phyloP scores from a whole-genome alignment of 1,140 invertebrate genomes.

The Pemphigus obesinymphae region DNA sequence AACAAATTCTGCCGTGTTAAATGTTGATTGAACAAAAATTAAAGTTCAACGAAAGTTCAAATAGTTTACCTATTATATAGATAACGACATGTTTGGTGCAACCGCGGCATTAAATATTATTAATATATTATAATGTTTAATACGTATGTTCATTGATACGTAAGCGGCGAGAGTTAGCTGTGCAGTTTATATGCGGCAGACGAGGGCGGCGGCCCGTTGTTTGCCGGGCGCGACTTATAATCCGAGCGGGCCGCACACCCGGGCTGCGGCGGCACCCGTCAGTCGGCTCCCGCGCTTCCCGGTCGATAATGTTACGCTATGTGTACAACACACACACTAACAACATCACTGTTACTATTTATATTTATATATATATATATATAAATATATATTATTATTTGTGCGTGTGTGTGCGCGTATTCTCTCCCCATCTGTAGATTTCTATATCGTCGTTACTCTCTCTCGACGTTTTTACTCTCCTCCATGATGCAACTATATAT shows the following conservation, averaged over 20 bases:
- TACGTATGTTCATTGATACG: too few species aligned
- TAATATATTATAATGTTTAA: too few species aligned
- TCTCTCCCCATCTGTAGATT: neutral
- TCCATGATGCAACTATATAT: too few species aligned
- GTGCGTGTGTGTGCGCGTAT: neutral
- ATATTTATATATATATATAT: too few species aligned
- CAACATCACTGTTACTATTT: neutral
- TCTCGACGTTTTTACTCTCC: neutral
- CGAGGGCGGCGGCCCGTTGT: conserved; percentile 9
- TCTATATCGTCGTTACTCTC: too few species aligned
- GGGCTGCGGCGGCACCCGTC: conserved; percentile 29
- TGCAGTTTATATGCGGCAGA: neutral
- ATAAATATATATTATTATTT: neutral
- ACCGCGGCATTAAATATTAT: too few species aligned
- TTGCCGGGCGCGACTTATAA: conserved; percentile 30
- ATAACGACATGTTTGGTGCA: too few species aligned
- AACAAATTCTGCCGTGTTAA: too few species aligned
- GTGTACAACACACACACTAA: conserved; percentile 3
- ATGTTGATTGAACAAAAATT: too few species aligned
- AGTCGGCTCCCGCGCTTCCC: neutral
- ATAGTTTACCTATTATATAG: too few species aligned
- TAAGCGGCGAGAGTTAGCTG: neutral
- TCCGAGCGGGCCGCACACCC: conserved; percentile 5
- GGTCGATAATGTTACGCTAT: conserved; percentile 33
- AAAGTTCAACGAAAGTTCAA: too few species aligned